A percentile compares a stretch with the other conserved stretches of the same genome.
These are phyloP conservation scores for Lasioglossum leucozonium DNA, from an alignment of 2,888 invertebrate genomes.

Conservation along the genomic window DNA sequence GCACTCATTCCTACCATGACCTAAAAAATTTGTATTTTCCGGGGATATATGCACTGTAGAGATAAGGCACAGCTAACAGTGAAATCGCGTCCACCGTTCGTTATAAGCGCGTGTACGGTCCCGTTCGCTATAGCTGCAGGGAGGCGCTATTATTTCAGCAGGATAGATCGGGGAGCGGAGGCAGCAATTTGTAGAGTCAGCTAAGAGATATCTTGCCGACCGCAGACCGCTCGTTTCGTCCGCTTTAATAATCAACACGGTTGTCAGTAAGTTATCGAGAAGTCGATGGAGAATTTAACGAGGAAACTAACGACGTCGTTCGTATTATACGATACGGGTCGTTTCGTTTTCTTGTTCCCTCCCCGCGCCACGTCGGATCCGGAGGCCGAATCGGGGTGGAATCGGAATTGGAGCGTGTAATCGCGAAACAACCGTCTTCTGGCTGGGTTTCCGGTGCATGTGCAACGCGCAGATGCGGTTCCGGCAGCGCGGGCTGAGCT, in stretches of 20 bases:
- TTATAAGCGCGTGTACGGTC: background rate
- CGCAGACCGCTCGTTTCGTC: slow-evolving; percentile 29
- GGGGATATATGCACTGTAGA: accelerated
- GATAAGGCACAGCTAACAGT: background rate
- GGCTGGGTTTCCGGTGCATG: slow-evolving; percentile 40
- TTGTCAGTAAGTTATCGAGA: slow-evolving; percentile 45
- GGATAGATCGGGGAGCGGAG: background rate
- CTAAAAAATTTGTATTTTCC: background rate
- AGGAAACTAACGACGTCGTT: slow-evolving; percentile 51
- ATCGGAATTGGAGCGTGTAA: slow-evolving; percentile 56
- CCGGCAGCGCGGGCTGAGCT: slow-evolving; percentile 1
- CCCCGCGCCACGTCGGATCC: background rate
- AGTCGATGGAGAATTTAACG: slow-evolving; percentile 53
- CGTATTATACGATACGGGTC: slow-evolving; percentile 38
- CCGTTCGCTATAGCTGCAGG: background rate
- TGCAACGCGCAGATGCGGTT: slow-evolving; percentile 42
- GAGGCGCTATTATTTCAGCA: background rate
- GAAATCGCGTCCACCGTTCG: background rate
- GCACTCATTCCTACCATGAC: too few species aligned
- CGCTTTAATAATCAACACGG: slow-evolving; percentile 39
- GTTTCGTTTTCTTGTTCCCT: slow-evolving; percentile 41
- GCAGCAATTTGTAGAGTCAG: slow-evolving; percentile 5
- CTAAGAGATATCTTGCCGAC: slow-evolving; percentile 12
- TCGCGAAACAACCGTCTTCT: slow-evolving; percentile 53
- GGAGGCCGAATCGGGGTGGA: slow-evolving; percentile 33